Percentiles rank a stretch among this genome's conserved stretches.
Evolutionary conservation across 1,140 invertebrate species (phyloP).

Genomic region (Goniozus legneri): DNA sequence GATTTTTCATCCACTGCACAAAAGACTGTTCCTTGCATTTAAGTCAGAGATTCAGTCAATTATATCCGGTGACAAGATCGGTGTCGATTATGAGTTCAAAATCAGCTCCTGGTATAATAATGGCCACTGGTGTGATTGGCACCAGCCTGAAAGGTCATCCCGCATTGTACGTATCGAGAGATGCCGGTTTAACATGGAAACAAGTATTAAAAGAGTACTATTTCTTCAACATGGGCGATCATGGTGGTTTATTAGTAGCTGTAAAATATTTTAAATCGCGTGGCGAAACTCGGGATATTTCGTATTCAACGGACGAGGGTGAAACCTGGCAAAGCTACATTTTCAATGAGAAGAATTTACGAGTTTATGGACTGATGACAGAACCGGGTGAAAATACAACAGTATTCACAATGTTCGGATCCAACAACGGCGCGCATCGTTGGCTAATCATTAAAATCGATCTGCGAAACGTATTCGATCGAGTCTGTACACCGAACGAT

Average conservation of each 20-base stretch:
- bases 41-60: constrained; percentile 77
- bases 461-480: constrained; percentile 67
- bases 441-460: constrained; percentile 88
- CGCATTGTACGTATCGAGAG: constrained; percentile 76
- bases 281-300: constrained; percentile 70
- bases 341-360: constrained; percentile 70
- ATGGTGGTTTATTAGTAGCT: constrained; percentile 83
- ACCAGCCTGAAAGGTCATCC: constrained; percentile 75
- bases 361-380: constrained; percentile 84
- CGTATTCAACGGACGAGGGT: constrained; percentile 85
- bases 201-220: constrained; percentile 79
- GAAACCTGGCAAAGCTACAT: constrained; percentile 70
- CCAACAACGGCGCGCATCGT: constrained; percentile 68
- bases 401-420: constrained; percentile 88
- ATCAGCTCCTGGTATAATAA: constrained; percentile 82
- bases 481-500: constrained; percentile 68
- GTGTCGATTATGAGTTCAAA: constrained; percentile 81
- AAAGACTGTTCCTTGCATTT: constrained; percentile 80
- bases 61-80: constrained; percentile 75
- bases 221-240: constrained; percentile 87
- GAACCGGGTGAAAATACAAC: constrained; percentile 90
- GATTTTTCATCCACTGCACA: constrained; percentile 62
- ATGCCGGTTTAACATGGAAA: constrained; percentile 83
- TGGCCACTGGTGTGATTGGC: constrained; percentile 81
- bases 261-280: constrained; percentile 74